Percentiles rank a stretch among this genome's conserved stretches.
Evolutionary conservation across 2,113 vertebrate genomes (phyloP).

Genomic region (Clarias macrocephalus): DNA sequence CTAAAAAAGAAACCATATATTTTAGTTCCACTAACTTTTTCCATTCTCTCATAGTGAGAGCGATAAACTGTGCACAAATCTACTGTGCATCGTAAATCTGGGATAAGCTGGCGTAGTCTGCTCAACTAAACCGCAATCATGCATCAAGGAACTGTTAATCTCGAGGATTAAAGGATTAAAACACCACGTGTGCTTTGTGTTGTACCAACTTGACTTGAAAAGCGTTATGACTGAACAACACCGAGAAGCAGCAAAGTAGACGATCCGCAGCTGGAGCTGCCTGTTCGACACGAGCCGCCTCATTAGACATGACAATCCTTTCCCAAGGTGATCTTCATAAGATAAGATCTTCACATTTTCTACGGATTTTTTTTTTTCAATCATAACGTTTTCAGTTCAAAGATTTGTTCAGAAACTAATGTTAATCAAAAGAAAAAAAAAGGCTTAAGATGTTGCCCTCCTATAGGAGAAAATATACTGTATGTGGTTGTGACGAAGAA

Average conservation of each 20-base stretch:
- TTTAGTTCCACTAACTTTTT: background rate
- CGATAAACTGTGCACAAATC: background rate
- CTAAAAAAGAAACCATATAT: background rate
- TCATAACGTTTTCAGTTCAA: slow-evolving; percentile 12
- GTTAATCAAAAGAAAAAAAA: background rate
- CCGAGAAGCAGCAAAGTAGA: background rate
- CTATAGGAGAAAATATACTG: background rate
- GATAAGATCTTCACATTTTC: slow-evolving; percentile 26
- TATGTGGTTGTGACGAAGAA: background rate
- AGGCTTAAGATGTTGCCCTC: background rate
- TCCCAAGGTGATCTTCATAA: slow-evolving; percentile 35
- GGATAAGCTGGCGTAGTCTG: background rate
- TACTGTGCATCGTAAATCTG: background rate
- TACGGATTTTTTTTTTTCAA: background rate
- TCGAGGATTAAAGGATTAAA: background rate
- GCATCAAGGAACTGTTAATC: background rate
- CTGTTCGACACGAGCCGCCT: background rate
- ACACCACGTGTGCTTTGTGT: background rate
- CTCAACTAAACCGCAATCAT: background rate
- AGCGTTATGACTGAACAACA: background rate
- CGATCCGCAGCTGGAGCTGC: background rate
- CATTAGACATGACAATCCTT: slow-evolving; percentile 26
- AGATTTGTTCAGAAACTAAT: background rate
- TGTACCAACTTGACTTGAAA: background rate
- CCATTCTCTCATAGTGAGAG: background rate